Evolutionary conservation across 2,113 vertebrate genomes (phyloP), one percentile per base, ranked within the genome.

Genomic region (Dryoscopus gambensis): DNA sequence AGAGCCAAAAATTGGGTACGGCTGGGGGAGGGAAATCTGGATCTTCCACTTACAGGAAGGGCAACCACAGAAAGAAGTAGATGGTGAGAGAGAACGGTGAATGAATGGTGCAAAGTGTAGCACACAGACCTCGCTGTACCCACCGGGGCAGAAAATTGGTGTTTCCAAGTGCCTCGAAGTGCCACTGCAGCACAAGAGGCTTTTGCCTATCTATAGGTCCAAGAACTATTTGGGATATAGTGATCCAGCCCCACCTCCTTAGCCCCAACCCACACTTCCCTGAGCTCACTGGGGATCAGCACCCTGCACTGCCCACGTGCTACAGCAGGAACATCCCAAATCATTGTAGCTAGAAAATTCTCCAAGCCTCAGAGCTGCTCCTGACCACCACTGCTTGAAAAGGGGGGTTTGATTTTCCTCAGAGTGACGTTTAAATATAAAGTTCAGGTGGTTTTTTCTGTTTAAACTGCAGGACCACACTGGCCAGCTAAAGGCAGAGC

Each of bases 51-150:
- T 2, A 5, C 13, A 44, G 30, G 23, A 74, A 81, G 35, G 15
- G 13, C n/a, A 77, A 5, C 42, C 5, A 3, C 23, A 19, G 35
- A 1, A 40, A 46, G 87, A 75, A 39, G 11, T 1, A 27, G 15
- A 16, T 47, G 12, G 25, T 31, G 13, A 69, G 50, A 68, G 37
- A 24, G 8, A 70, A 7, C 1, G 37, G 35, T 7, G 25, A n/a
- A 16, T 14, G 37, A 68, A 47, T 10, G 35, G 44, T 33, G 9
- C 12, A 19, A 9, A 76, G 62, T 7, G 23, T 24, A 14, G 8
- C 2, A 5, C 17, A 21, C 2, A 25, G 60, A 49, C 21, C 6
- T 7, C 3, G 2, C 4, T 31, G 60, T 7, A 9, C 46, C 44
- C 37, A 57, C 13, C 6, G 2, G 9, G 62, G 67, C 44, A 90